phyloP scores from a whole-genome alignment of 2,113 vertebrate species.

The Lynx canadensis region DNA sequence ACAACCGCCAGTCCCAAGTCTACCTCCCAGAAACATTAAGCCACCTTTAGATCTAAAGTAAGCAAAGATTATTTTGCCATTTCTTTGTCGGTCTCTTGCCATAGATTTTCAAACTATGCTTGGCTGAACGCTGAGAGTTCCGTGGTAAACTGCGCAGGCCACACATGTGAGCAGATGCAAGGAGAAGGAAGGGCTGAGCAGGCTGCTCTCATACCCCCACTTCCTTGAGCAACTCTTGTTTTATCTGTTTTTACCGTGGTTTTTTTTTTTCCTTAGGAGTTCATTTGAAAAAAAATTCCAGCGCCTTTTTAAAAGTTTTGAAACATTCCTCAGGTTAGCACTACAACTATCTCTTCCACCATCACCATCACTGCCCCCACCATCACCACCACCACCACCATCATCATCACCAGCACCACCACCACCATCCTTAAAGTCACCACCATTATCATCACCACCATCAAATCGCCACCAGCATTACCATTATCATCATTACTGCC shows the following conservation, averaged over 20 bases:
- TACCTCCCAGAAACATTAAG: slow-evolving; percentile 90
- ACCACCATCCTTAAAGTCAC: neutral
- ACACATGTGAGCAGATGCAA: neutral
- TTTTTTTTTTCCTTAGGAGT: neutral
- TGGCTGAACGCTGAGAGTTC: neutral
- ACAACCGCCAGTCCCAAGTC: slow-evolving; percentile 81
- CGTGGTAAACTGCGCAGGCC: neutral
- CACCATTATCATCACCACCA: neutral
- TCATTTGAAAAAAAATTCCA: neutral
- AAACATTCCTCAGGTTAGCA: neutral
- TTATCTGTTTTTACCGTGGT: neutral
- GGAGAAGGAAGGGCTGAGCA: neutral
- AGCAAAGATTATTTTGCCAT: slow-evolving; percentile 50
- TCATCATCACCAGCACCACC: fast-evolving
- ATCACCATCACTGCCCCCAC: neutral
- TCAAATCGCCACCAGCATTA: neutral
- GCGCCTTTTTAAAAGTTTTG: neutral
- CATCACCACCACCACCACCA: neutral
- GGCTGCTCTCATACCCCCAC: neutral
- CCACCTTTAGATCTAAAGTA: slow-evolving; percentile 79
- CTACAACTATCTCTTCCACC: neutral
- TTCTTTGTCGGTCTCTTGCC: neutral
- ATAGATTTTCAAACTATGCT: neutral
- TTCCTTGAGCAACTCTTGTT: neutral
- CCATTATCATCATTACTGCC: too few relatives aligned